Conservation (phyloP, 2,797 vertebrate species). For the Danio jaintianensis region DNA sequence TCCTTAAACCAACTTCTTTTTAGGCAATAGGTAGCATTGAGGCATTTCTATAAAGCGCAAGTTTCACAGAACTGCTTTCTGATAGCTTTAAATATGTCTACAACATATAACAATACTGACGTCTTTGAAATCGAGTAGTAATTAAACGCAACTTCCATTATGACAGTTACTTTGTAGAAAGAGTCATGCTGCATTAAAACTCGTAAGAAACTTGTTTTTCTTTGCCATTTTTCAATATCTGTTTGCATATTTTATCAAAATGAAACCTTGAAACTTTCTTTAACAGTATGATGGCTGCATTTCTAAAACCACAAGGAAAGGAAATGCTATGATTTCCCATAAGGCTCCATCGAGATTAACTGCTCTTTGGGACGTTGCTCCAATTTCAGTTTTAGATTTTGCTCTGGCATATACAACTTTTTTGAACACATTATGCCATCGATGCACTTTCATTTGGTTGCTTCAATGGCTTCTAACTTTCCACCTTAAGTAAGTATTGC, state of each 20-base stretch:
- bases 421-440: conserved; percentile 8
- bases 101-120: conserved; percentile 52
- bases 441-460: conserved; percentile 51
- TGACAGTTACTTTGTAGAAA: conserved; percentile 37
- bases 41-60: conserved; percentile 57
- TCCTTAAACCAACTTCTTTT: conserved; percentile 53
- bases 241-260: conserved; percentile 36
- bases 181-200: conserved; percentile 48
- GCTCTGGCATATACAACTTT: conserved; percentile 15
- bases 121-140: conserved; percentile 39
- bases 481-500: conserved; percentile 53
- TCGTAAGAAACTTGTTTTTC: conserved; percentile 39
- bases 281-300: conserved; percentile 46
- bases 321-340: conserved; percentile 41
- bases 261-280: conserved; percentile 30
- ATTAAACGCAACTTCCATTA: conserved; percentile 45
- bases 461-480: conserved; percentile 52
- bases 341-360: conserved; percentile 48
- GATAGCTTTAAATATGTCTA: conserved; percentile 50
- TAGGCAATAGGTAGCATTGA: conserved; percentile 63
- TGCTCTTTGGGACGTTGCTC: conserved; percentile 62
- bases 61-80: conserved; percentile 56
- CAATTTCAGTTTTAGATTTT: conserved; percentile 47
- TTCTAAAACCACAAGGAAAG: conserved; percentile 43
- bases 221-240: conserved; percentile 14